A percentile compares a stretch with the other conserved stretches of the same genome.
Evolutionary conservation across 2,797 vertebrate species (phyloP).

Genomic region (Acipenser transmontanus): DNA sequence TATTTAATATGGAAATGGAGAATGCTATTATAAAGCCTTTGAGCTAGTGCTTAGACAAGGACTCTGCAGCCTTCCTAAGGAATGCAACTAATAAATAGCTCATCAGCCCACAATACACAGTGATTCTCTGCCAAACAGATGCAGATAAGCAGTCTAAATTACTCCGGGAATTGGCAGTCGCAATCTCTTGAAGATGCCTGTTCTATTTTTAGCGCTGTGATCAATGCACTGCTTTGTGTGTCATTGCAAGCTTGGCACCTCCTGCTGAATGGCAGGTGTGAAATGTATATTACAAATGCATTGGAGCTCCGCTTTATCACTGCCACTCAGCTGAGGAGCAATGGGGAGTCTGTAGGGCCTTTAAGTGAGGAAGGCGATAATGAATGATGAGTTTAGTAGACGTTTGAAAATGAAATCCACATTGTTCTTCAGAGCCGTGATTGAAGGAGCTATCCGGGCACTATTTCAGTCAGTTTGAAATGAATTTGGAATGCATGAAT

Average conservation of each 20-base stretch:
- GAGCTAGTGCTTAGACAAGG: too few species aligned
- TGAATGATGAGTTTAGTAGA: too few species aligned
- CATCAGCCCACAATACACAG: constrained; percentile 39
- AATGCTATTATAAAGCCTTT: too few species aligned
- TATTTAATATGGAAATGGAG: too few species aligned
- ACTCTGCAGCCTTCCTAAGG: background rate
- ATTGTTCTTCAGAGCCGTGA: too few species aligned
- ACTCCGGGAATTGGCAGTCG: constrained; percentile 46
- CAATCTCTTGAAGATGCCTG: constrained; percentile 38
- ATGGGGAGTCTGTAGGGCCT: too few species aligned
- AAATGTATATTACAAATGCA: constrained; percentile 44
- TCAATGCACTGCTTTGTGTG: constrained; percentile 22
- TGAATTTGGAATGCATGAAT: too few species aligned
- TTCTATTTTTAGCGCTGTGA: constrained; percentile 48
- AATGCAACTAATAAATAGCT: constrained; percentile 43
- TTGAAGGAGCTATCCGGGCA: too few species aligned
- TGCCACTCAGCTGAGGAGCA: background rate
- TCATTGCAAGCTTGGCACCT: constrained; percentile 33
- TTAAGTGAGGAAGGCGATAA: too few species aligned
- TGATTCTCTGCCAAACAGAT: constrained; percentile 46
- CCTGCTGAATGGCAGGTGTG: constrained; percentile 42
- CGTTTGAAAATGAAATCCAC: too few species aligned
- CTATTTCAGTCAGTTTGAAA: too few species aligned
- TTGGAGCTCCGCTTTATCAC: constrained; percentile 14
- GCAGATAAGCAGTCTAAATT: constrained; percentile 54